Evolutionary conservation across 35 echinoderm and acorn worm species (phyloP), one percentile per base, ranked within the genome.

Genomic region (Amphiura filiformis): DNA sequence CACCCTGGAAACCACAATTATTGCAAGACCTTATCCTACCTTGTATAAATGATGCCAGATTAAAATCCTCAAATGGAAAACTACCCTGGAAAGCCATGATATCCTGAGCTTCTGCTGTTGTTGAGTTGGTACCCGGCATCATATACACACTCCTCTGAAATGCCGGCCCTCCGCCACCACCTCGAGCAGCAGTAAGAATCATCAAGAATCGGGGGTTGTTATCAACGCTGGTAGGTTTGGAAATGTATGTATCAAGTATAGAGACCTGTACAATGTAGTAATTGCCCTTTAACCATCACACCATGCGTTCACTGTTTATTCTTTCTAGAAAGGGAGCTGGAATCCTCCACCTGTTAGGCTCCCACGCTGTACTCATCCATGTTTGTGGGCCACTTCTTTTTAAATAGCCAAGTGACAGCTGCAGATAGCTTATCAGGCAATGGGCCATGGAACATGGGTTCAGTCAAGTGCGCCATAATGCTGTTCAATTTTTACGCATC

Each of bases 41-140:
- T 70, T 70, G 61, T 30, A 70, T n/a, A n/a, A 70, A n/a, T 13
- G 61, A 70, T 47, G 41, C 41, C 17, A 70, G 28, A n/a, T 70
- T 70, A 70, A 70, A 70, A 70, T 70, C 61, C 61, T 70, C 61
- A 70, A 70, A 70, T 1, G 61, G 61, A 70, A 70, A 70, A 13
- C 7, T 23, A 70, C 7, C 2, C 7, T 70, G 61, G 26, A 70
- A 70, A 11, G 61, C 61, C 61, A 70, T 70, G 44, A n/a, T n/a
- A 17, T 70, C 61, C 4, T 47, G 41, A 9, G 41, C 41, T n/a
- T n/a, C n/a, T n/a, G n/a, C n/a, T n/a, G n/a, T n/a, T n/a, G n/a
- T n/a, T 17, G 41, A 9, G 17, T 17, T 17, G 17, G 41, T 47
- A 47, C 17, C 17, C 4, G 41, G 41, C 41, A 47, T 47, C 41